These are phyloP conservation scores for Carcina quercana DNA, from an alignment of 2,888 invertebrate species.

Conservation along the genomic window DNA sequence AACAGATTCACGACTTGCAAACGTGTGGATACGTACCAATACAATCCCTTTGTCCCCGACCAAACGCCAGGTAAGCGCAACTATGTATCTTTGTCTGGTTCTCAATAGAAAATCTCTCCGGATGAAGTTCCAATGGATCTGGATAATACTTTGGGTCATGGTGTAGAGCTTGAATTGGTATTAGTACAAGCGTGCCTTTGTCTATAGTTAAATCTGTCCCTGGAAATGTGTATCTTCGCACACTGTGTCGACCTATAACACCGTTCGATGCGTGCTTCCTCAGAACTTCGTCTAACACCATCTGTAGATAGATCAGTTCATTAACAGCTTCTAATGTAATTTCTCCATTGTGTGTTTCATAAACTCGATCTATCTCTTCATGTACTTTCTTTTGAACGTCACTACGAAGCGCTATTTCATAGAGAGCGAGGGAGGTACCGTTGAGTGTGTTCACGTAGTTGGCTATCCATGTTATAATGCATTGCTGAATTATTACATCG, in stretches of 20 bases:
- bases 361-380: not conserved
- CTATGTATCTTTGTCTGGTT: not conserved
- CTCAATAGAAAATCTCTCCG: not conserved
- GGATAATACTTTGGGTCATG: not conserved
- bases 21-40: too few relatives aligned
- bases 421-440: not conserved
- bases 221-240: not conserved
- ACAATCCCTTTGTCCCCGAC: not conserved
- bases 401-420: not conserved
- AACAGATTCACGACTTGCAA: too few relatives aligned
- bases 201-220: not conserved
- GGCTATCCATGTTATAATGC: not conserved
- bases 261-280: not conserved
- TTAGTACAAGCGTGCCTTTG: not conserved
- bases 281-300: not conserved
- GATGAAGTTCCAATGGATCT: not conserved
- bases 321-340: not conserved
- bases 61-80: not conserved
- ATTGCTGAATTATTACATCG: not conserved
- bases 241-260: not conserved
- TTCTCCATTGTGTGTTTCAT: not conserved
- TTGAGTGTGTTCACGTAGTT: not conserved
- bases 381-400: not conserved
- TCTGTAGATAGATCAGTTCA: not conserved
- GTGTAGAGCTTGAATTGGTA: not conserved